phyloP scores from a whole-genome alignment of 2,113 vertebrate genomes.

The Mustela lutreola region DNA sequence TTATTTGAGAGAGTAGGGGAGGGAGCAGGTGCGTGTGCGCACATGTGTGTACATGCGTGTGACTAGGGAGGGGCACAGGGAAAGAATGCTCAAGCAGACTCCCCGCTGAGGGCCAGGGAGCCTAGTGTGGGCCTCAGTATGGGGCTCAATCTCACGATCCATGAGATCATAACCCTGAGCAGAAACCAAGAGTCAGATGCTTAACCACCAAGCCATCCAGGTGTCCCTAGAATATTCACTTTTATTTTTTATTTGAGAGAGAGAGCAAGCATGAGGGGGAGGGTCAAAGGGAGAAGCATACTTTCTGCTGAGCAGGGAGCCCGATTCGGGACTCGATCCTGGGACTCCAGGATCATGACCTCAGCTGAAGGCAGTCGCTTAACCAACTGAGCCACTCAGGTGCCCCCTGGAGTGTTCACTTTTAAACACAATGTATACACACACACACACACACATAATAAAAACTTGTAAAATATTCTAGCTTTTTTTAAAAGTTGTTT shows the following conservation, averaged over 20 bases:
- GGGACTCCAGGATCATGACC: neutral
- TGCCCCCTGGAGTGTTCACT: neutral
- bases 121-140: neutral
- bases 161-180: neutral
- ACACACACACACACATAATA: too few species aligned
- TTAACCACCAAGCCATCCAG: neutral
- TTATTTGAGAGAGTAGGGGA: neutral
- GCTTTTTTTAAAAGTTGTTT: neutral
- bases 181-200: neutral
- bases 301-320: too few species aligned
- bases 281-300: too few species aligned
- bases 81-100: neutral
- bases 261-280: too few species aligned
- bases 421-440: neutral
- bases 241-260: neutral
- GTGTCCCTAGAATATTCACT: neutral
- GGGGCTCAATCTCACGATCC: neutral
- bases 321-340: too few species aligned
- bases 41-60: rapidly evolving
- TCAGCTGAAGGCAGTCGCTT: neutral
- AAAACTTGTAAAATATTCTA: constrained; percentile 10
- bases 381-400: neutral
- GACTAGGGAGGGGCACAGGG: neutral
- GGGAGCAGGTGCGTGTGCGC: neutral
- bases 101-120: rapidly evolving